Conservation (phyloP, 2,888 invertebrate genomes). For the Amiota communis region DNA sequence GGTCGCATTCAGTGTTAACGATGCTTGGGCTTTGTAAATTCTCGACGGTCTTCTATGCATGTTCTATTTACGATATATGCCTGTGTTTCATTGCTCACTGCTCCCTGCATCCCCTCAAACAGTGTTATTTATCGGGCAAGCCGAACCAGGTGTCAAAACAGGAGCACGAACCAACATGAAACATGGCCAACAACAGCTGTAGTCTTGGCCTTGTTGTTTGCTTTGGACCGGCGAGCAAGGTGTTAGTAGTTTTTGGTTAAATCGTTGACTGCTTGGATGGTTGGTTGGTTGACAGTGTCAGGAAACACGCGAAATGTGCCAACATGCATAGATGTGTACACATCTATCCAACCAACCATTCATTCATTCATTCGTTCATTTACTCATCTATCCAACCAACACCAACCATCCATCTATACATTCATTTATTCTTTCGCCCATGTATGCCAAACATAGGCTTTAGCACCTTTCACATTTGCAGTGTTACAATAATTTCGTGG, state of each 20-base stretch:
- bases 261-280: background rate
- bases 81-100: no score
- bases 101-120: no score
- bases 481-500: slow-evolving; percentile 23
- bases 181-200: slow-evolving; percentile 2
- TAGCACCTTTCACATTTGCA: slow-evolving; percentile 4
- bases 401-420: background rate
- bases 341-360: background rate
- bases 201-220: no score
- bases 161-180: slow-evolving; percentile 23
- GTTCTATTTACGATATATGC: no score
- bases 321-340: slow-evolving; percentile 17
- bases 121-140: background rate
- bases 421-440: background rate
- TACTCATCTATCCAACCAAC: background rate
- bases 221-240: no score
- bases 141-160: slow-evolving; percentile 32
- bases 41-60: no score
- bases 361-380: background rate
- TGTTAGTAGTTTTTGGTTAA: no score
- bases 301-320: slow-evolving; percentile 23
- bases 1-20: slow-evolving; percentile 33
- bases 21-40: background rate
- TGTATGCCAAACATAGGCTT: background rate
- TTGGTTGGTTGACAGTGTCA: slow-evolving; percentile 17